Conservation (phyloP, 2,888 invertebrate genomes). For the Chironomus tentans region DNA sequence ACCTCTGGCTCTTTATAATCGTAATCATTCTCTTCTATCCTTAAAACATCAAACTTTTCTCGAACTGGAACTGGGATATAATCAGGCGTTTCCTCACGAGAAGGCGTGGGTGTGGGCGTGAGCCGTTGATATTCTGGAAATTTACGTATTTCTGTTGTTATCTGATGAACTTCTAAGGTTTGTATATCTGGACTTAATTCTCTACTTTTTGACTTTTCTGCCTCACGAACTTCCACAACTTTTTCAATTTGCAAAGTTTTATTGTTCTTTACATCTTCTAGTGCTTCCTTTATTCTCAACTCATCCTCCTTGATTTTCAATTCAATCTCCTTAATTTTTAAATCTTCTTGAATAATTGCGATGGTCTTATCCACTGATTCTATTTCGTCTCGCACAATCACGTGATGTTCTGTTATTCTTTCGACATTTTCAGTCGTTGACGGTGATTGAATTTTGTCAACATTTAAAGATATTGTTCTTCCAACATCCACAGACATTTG, state of each 20-base stretch:
- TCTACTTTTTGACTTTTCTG: not conserved
- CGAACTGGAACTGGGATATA: conserved; percentile 9
- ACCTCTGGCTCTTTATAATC: not conserved
- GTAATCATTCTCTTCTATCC: not conserved
- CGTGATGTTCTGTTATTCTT: not conserved
- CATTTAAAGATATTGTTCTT: not conserved
- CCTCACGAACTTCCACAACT: not conserved
- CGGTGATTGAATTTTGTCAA: not conserved
- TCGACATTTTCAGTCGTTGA: not conserved
- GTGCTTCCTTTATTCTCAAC: not conserved
- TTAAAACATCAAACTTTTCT: conserved; percentile 8
- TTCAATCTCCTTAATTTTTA: not conserved
- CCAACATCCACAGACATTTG: not conserved
- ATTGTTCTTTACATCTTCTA: not conserved
- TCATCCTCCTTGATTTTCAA: not conserved
- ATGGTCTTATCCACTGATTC: not conserved
- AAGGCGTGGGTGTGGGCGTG: not conserved
- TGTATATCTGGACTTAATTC: not conserved
- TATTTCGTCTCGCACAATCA: not conserved
- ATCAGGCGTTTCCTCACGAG: conserved; percentile 12
- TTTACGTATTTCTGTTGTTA: not conserved
- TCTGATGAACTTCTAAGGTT: not conserved
- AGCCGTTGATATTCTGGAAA: not conserved
- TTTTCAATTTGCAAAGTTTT: not conserved
- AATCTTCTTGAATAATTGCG: not conserved